phyloP scores from a whole-genome alignment of 2,888 invertebrate species.

The Netelia virgata region DNA sequence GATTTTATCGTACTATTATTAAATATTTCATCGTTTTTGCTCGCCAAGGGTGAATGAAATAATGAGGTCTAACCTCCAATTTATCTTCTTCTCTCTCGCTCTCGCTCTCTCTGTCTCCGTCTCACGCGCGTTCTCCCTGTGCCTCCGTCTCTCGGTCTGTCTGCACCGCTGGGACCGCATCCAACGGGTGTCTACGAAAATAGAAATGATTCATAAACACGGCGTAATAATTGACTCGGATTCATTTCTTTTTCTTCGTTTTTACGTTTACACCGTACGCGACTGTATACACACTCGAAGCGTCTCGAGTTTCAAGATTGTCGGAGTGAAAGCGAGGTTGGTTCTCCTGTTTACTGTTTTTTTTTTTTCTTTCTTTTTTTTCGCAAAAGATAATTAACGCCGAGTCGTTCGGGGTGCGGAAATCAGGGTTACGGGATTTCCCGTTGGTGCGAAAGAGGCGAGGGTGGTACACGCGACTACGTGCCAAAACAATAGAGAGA shows the following conservation, averaged over 20 bases:
- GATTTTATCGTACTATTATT: neutral
- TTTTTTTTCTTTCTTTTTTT: conserved; percentile 11
- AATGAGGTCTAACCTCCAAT: conserved; percentile 79
- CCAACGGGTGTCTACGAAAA: conserved; percentile 81
- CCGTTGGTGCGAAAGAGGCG: conserved; percentile 39
- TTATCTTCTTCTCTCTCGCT: conserved; percentile 44
- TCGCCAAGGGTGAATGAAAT: neutral
- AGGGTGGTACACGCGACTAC: conserved; percentile 61
- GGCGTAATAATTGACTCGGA: conserved; percentile 70
- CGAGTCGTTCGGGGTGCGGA: neutral
- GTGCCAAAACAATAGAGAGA: conserved; percentile 80
- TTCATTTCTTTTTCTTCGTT: conserved; percentile 35
- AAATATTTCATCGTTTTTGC: neutral
- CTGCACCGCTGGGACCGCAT: conserved; percentile 66
- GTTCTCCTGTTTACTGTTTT: conserved; percentile 6
- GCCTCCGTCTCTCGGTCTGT: conserved; percentile 34
- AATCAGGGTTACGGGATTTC: neutral
- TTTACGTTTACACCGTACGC: neutral
- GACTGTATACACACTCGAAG: neutral
- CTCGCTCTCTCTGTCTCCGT: conserved; percentile 50
- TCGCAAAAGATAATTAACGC: neutral
- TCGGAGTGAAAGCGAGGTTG: conserved; percentile 5
- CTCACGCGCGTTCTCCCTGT: conserved; percentile 47
- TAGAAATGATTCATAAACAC: conserved; percentile 82
- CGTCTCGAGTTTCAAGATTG: conserved; percentile 29